Conservation (phyloP, 2,113 vertebrate genomes). For the Callospermophilus lateralis region DNA sequence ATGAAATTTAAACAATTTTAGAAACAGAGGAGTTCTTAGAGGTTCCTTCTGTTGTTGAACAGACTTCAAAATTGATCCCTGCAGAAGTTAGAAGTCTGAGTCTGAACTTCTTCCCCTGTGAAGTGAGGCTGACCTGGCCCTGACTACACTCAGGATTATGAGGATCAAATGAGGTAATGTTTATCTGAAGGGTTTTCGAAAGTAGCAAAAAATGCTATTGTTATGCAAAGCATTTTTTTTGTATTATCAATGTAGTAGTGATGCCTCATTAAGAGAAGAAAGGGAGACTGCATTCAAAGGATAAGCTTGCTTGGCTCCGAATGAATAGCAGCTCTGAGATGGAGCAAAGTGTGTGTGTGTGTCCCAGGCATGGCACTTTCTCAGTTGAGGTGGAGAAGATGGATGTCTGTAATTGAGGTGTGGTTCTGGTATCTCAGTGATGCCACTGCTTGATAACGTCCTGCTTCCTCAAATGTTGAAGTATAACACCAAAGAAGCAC, state of each 20-base stretch:
- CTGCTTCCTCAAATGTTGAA: no score
- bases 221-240: neutral
- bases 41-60: neutral
- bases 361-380: no score
- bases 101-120: neutral
- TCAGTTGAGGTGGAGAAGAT: neutral
- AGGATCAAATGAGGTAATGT: neutral
- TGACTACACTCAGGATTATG: neutral
- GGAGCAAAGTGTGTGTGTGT: neutral
- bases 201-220: neutral
- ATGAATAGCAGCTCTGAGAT: neutral
- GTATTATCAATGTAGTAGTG: neutral
- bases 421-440: neutral
- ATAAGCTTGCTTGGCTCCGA: neutral
- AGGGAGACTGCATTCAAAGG: neutral
- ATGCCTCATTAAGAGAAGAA: neutral
- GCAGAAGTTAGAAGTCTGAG: no score
- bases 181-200: neutral
- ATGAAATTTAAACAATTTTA: neutral
- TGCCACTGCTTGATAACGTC: no score
- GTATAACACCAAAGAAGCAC: no score
- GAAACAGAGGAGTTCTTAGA: neutral
- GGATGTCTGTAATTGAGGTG: neutral
- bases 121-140: neutral
- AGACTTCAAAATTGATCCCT: neutral